Conservation (phyloP, 2,113 vertebrate species). For the Mungos mungo region DNA sequence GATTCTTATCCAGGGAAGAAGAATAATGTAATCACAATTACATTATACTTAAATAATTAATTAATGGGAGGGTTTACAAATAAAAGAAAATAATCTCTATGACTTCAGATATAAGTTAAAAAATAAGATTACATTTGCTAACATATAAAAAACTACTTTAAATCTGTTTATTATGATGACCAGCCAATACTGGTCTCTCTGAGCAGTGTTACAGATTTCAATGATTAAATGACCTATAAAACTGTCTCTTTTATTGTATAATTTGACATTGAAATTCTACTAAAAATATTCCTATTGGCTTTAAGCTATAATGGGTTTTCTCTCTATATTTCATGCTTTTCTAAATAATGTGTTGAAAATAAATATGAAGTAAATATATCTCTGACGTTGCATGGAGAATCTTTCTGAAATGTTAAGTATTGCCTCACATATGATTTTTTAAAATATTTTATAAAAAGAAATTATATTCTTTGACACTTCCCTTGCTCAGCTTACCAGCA, state of each 20-base stretch:
- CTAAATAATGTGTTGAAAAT: neutral
- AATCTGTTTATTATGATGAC: neutral
- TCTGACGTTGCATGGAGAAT: neutral
- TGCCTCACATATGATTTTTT: neutral
- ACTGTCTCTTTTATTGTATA: neutral
- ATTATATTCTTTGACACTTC: neutral
- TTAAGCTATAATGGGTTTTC: neutral
- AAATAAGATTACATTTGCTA: neutral
- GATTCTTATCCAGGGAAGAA: neutral
- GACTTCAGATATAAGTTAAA: neutral
- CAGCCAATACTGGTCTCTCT: neutral
- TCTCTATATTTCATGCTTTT: neutral
- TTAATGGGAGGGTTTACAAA: neutral
- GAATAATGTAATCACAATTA: neutral
- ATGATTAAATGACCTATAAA: neutral
- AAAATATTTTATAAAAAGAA: conserved; percentile 9
- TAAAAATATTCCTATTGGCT: neutral
- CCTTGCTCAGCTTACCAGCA: neutral
- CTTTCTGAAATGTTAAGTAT: neutral
- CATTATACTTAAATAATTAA: neutral
- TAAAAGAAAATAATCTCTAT: neutral
- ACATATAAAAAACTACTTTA: neutral
- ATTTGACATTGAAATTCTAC: neutral
- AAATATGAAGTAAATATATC: neutral
- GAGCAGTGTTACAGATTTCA: neutral